Evolutionary conservation across 2,797 vertebrate species (phyloP).

Genomic region (Vespertilio murinus): DNA sequence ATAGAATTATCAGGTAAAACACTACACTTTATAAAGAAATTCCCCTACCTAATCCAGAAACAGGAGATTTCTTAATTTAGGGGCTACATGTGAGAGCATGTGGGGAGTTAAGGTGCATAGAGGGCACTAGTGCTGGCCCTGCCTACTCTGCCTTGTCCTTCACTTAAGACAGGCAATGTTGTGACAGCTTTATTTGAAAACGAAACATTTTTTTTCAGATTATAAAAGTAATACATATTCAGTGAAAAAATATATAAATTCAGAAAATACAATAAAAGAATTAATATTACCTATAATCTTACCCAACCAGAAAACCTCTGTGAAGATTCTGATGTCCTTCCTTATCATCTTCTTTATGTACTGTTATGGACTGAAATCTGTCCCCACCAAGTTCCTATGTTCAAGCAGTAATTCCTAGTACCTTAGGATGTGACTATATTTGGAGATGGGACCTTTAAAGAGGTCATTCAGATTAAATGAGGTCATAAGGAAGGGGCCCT

Average conservation of each 20-base stretch:
- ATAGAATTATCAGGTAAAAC: neutral
- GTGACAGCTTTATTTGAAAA: neutral
- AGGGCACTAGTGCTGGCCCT: neutral
- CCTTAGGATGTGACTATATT: neutral
- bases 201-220: neutral
- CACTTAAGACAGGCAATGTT: neutral
- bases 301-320: neutral
- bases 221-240: neutral
- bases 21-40: neutral
- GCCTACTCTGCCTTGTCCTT: neutral
- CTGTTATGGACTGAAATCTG: neutral
- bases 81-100: neutral
- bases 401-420: neutral
- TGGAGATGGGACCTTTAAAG: neutral
- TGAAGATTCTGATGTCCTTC: neutral
- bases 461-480: neutral
- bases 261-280: neutral
- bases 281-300: neutral
- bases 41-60: neutral
- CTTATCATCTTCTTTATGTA: neutral
- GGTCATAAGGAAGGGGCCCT: neutral
- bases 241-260: slow-evolving; percentile 29
- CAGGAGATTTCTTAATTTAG: neutral
- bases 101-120: neutral
- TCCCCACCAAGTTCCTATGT: neutral